Evolutionary conservation across 2,797 vertebrate genomes (phyloP), one percentile per base, ranked within the genome.

Genomic region (Nyctibius grandis): DNA sequence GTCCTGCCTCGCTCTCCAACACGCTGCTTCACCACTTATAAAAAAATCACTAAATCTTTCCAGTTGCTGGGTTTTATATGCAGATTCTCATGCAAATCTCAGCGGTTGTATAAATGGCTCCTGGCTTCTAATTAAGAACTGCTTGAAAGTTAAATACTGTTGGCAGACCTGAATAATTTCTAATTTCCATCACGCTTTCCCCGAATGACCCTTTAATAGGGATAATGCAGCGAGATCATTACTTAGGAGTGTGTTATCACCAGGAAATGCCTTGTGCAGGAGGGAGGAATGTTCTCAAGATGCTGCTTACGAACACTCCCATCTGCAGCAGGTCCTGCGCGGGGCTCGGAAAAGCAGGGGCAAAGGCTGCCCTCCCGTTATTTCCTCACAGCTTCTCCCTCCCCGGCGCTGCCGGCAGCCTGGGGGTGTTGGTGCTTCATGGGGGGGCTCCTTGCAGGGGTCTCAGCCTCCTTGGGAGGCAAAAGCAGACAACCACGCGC

Each of bases 81-180:
- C 65, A 87, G 95, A 77, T 93, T 45, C 84, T 88, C 91, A 93
- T 73, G 92, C 88, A 96, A 96, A 93, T 74, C 88, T 70, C 91
- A 16, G 40, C 2, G 68, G 91, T 94, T 83, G 75, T 93, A 73
- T 95, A 94, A 97, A 95, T 90, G 89, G 93, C 91, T 93, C 89
- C 82, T 45, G 82, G 93, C 89, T 95, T 89, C 87, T 93, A 96
- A 96, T 96, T 95, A 97, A 96, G 95, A 96, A 84, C 89, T 82
- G 90, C 88, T 81, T 88, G 89, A 34, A 93, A 96, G 86, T 94
- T 96, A 96, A 97, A 92, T 86, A 88, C 88, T 21, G 65, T 80
- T 89, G 95, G 93, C 94, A 94, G 90, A 88, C 64, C 75, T 44
- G 91, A 78, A 54, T 92, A 92, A 94, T 95, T 96, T 87, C 91